A percentile compares a stretch with the other conserved stretches of the same genome.
Conservation (phyloP, 1,140 invertebrate genomes). For the Dolichoris vasculosae region DNA sequence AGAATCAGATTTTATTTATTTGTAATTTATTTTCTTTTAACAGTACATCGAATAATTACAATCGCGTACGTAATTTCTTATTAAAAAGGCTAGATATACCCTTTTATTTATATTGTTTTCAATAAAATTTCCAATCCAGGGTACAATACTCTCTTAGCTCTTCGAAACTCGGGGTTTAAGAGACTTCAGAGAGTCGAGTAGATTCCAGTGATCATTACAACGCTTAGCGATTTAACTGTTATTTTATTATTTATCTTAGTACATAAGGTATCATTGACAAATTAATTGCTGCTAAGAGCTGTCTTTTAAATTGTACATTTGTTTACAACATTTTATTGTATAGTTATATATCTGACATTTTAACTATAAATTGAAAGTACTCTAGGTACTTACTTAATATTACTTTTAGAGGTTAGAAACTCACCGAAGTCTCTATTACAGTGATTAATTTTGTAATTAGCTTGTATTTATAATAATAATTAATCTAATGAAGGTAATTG, state of each 20-base stretch:
- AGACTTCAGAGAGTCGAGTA: conserved; percentile 48
- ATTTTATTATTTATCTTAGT: conserved; percentile 51
- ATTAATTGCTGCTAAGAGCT: conserved; percentile 33
- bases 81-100: not conserved
- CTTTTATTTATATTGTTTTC: conserved; percentile 20
- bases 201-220: conserved; percentile 50
- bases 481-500: conserved; percentile 59
- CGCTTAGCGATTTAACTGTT: conserved; percentile 47
- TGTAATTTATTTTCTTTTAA: conserved; percentile 46
- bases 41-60: not conserved
- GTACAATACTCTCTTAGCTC: conserved; percentile 41
- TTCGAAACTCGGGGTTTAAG: conserved; percentile 35
- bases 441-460: conserved; percentile 71
- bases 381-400: conserved; percentile 27
- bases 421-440: conserved; percentile 51
- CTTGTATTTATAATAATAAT: conserved; percentile 70
- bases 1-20: conserved; percentile 20
- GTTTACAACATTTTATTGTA: conserved; percentile 44
- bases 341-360: conserved; percentile 44
- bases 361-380: conserved; percentile 26
- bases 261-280: conserved; percentile 38
- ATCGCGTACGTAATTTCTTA: not conserved
- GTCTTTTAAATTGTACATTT: conserved; percentile 50
- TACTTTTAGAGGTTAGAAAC: conserved; percentile 34
- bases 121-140: conserved; percentile 46